Evolutionary conservation across 2,797 vertebrate genomes (phyloP).

Genomic region (Phyllotis vaccarum): DNA sequence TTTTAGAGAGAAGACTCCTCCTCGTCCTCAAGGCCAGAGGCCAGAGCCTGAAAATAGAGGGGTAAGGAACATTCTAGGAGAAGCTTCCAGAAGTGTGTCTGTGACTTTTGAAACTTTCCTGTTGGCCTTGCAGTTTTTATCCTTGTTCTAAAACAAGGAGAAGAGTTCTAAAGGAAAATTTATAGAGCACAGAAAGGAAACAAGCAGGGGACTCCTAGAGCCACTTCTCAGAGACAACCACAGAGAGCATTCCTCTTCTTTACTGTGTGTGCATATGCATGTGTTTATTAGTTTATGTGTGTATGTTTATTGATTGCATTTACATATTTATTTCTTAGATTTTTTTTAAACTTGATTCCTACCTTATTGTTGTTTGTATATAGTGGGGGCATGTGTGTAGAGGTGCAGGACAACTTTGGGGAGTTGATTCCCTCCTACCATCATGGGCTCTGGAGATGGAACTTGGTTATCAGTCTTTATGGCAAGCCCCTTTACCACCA

Average conservation of each 20-base stretch:
- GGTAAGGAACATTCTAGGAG: slow-evolving; percentile 88
- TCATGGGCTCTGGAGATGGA: not conserved
- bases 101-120: slow-evolving; percentile 58
- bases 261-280: not conserved
- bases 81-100: slow-evolving; percentile 42
- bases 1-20: slow-evolving; percentile 97
- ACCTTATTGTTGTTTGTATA: not conserved
- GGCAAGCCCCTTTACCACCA: not conserved
- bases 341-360: not conserved
- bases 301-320: not conserved
- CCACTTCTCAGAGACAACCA: not conserved
- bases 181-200: slow-evolving; percentile 55
- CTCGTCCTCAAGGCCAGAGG: slow-evolving; percentile 98
- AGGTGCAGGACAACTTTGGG: not conserved
- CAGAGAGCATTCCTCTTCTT: not conserved
- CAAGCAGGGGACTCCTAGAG: not conserved
- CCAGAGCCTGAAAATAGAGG: slow-evolving; percentile 99
- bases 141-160: slow-evolving; percentile 54
- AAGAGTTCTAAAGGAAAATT: slow-evolving; percentile 25
- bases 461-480: not conserved
- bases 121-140: slow-evolving; percentile 28
- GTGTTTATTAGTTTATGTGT: not conserved
- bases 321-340: not conserved
- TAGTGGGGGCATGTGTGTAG: not conserved
- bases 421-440: not conserved